Base-by-base conservation (phyloP, 2,113 vertebrate genomes). In the Hucho hucho region DNA sequence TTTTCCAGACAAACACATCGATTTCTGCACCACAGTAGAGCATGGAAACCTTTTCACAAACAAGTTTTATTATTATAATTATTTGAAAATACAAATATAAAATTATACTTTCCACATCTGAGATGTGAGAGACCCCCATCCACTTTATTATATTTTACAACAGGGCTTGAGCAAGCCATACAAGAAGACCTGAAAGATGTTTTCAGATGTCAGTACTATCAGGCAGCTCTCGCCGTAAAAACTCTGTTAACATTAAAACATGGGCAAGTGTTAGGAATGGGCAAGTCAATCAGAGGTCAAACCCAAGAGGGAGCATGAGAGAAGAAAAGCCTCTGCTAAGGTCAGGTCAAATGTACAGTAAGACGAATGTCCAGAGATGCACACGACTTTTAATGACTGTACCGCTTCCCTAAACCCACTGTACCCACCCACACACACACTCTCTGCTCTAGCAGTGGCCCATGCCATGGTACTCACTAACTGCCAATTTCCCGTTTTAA, bases 1-100 rank as follows among this genome's bases (percentile, higher is more conserved):
- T 86, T 79, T 87, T 91, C 95, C 95, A 96, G 95, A 96, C 95
- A 96, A 95, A 96, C 95, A 96, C 95, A 95, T 95, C 95, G 95
- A 96, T 95, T 96, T 96, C 95, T 96, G 95, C 95, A 96, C 95
- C 95, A 96, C 95, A 96, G 95, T 94, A 96, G 95, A 96, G 95
- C 95, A 96, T 96, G 95, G 95, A 96, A 96, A 96, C 95, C 95
- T 96, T 96, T 96, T 96, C 95, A 96, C 95, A 96, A 96, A 96
- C 95, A 94, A 94, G 95, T 96, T 96, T 95, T 95, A 95, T 96
- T 95, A 87, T 88, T 79, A 93, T 94, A 94, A 95, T 96, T 95
- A 95, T 95, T 96, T 96, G 95, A 96, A 96, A 96, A 96, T 96
- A 96, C 95, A 96, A 96, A 96, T 96, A 96, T 96, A 96, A 96